Evolutionary conservation across 2,113 vertebrate genomes (phyloP).

Genomic region (Nicator chloris): DNA sequence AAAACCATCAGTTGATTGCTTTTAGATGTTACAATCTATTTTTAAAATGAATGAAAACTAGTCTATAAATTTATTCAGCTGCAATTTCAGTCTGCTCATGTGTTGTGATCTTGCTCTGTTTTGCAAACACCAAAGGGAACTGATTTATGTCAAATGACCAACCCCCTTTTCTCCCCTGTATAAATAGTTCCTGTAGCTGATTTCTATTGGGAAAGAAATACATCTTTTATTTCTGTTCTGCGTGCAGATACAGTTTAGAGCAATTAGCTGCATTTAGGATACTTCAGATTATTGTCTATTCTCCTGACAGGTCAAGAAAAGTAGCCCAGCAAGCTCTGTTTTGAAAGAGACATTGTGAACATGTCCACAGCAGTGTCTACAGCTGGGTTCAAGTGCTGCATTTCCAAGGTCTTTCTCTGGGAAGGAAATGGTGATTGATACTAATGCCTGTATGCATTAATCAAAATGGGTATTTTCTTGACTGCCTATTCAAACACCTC

Average conservation of each 20-base stretch:
- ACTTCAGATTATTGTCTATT: conserved; percentile 10
- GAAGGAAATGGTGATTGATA: conserved; percentile 33
- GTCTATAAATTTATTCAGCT: conserved; percentile 9
- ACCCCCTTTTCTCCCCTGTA: background rate
- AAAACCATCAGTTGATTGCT: conserved; percentile 41
- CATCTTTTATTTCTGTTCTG: background rate
- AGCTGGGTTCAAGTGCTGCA: conserved; percentile 11
- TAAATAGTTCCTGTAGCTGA: background rate
- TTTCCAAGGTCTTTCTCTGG: conserved; percentile 31
- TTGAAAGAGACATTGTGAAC: conserved; percentile 21
- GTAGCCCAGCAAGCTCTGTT: background rate
- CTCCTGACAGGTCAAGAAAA: background rate
- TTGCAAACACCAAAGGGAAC: conserved; percentile 26
- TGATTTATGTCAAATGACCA: conserved; percentile 15
- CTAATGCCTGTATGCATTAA: conserved; percentile 12
- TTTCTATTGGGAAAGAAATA: background rate
- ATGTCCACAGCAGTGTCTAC: background rate
- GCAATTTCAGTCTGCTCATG: background rate
- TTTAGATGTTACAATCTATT: conserved; percentile 16
- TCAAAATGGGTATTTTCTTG: conserved; percentile 45
- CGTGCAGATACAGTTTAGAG: background rate
- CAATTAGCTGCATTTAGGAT: conserved; percentile 5
- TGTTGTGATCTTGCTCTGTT: conserved; percentile 15
- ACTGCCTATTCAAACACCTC: background rate
- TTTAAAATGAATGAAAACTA: conserved; percentile 33